phyloP scores from a whole-genome alignment of 2,888 invertebrate species.

The Chirona hameri region DNA sequence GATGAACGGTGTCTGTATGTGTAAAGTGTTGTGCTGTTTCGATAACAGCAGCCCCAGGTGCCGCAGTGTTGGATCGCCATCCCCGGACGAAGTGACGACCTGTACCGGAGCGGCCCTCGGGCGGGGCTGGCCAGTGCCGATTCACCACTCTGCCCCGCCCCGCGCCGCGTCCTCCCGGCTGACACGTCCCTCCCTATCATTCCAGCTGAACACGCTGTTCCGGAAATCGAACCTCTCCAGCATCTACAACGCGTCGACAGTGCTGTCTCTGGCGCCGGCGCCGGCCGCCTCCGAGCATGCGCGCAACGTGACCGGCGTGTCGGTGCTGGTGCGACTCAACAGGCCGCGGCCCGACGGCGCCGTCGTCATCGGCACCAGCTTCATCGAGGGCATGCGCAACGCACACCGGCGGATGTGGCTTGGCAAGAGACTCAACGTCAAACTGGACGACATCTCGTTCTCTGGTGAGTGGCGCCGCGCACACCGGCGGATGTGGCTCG shows the following conservation, averaged over 20 bases:
- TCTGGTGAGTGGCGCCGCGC: not conserved
- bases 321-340: not conserved
- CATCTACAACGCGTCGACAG: not conserved
- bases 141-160: too few species aligned
- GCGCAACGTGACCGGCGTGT: not conserved
- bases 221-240: not conserved
- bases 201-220: constrained; percentile 1
- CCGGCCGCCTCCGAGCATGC: too few species aligned
- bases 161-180: too few species aligned
- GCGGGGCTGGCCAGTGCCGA: too few species aligned
- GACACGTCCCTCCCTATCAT: not conserved
- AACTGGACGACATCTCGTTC: constrained; percentile 10
- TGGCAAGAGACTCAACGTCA: not conserved
- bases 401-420: constrained; percentile 10
- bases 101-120: too few species aligned
- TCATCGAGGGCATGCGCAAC: constrained; percentile 25
- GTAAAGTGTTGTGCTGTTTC: too few species aligned
- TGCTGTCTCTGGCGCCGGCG: not conserved
- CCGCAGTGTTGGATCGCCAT: too few species aligned
- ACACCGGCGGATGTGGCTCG: constrained; percentile 8
- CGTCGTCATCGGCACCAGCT: constrained; percentile 3
- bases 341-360: not conserved
- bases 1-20: too few species aligned
- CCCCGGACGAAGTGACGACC: too few species aligned
- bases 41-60: too few species aligned